These are phyloP conservation scores for Drosophila malerkotliana DNA, from an alignment of 1,140 invertebrate genomes.

Conservation along the genomic window DNA sequence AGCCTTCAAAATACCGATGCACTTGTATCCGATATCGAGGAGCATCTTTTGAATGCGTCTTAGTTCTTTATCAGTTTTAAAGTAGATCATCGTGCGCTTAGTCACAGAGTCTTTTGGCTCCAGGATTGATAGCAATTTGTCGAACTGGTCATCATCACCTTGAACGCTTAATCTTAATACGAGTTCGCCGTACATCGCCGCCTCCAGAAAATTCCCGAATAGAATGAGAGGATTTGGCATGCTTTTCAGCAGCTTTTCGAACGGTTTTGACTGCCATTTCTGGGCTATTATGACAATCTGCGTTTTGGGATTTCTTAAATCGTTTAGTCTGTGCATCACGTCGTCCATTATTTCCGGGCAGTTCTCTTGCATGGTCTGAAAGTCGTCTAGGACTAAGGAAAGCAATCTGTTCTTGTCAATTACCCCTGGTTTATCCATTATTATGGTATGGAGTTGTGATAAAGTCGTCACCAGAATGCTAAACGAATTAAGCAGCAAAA, in stretches of 20 bases:
- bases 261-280: constrained; percentile 43
- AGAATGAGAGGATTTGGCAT: constrained; percentile 31
- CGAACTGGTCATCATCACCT: constrained; percentile 9
- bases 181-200: constrained; percentile 54
- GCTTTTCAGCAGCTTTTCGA: constrained; percentile 11
- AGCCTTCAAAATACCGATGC: constrained; percentile 8
- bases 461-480: constrained; percentile 55
- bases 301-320: neutral
- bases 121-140: constrained; percentile 14
- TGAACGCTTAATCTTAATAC: constrained; percentile 19
- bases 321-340: constrained; percentile 7
- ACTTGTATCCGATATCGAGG: constrained; percentile 14
- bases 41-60: neutral
- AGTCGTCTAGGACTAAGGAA: constrained; percentile 52
- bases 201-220: constrained; percentile 53
- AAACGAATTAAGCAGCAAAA: constrained; percentile 48
- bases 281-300: constrained; percentile 48
- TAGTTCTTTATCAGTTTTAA: constrained; percentile 30
- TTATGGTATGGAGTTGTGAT: neutral
- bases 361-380: constrained; percentile 26
- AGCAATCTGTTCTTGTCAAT: constrained; percentile 29
- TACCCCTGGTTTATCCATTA: constrained; percentile 9
- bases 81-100: constrained; percentile 47
- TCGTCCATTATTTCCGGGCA: constrained; percentile 2
- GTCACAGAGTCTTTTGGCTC: neutral